A percentile compares a stretch with the other conserved stretches of the same genome.
phyloP scores from a whole-genome alignment of 1,140 invertebrate genomes.

The Steinernema khuongi region DNA sequence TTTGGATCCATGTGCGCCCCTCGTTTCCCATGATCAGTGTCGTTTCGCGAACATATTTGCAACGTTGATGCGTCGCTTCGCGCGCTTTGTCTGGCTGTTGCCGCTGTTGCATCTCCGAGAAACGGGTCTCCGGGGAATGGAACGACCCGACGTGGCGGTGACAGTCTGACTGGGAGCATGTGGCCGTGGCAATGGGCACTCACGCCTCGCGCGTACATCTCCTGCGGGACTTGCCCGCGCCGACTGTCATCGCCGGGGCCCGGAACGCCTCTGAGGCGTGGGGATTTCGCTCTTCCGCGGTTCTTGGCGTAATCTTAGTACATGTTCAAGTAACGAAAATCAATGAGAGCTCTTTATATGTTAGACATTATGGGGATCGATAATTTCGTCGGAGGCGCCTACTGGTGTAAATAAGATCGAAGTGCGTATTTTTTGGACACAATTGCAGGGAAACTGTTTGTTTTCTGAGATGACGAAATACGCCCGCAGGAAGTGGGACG shows the following conservation, averaged over 20 bases:
- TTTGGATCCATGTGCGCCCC: too few species aligned
- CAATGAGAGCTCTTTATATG: constrained; percentile 15
- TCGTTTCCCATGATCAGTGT: not conserved
- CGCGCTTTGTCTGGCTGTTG: not conserved
- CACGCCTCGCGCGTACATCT: not conserved
- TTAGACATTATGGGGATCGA: constrained; percentile 13
- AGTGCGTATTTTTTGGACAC: not conserved
- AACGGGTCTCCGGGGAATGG: not conserved
- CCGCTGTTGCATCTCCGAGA: not conserved
- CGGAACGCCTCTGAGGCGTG: not conserved
- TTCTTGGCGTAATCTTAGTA: constrained; percentile 10
- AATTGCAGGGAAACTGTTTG: not conserved
- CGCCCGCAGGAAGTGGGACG: not conserved
- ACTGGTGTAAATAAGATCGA: not conserved
- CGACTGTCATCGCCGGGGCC: constrained; percentile 3
- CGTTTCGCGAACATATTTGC: not conserved
- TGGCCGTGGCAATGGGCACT: not conserved
- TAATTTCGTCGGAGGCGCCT: constrained; percentile 10
- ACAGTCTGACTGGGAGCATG: not conserved
- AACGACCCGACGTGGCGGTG: constrained; percentile 7
- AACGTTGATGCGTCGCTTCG: too few species aligned
- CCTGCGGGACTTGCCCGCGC: not conserved
- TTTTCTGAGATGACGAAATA: not conserved
- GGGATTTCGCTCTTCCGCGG: constrained; percentile 1
- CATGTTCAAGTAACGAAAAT: constrained; percentile 15